Conservation (phyloP, 2,888 invertebrate genomes). For the Aquatica leii region DNA sequence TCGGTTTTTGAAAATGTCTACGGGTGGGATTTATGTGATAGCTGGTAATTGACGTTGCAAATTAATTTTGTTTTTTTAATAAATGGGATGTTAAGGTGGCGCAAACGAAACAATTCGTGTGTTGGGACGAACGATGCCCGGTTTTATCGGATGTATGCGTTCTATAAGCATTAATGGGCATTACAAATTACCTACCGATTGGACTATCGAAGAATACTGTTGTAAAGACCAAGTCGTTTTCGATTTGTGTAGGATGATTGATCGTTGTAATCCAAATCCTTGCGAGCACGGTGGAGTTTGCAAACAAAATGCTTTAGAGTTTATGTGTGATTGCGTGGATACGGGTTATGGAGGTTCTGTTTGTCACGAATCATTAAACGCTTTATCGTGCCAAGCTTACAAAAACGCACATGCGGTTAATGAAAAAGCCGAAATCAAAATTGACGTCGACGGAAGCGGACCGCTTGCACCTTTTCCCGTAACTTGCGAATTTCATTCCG, state of each 20-base stretch:
- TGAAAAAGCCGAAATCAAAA: constrained; percentile 77
- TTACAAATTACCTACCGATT: constrained; percentile 83
- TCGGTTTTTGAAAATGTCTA: constrained; percentile 73
- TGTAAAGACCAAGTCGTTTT: constrained; percentile 80
- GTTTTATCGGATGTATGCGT: constrained; percentile 96
- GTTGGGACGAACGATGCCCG: constrained; percentile 64
- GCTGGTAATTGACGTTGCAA: constrained; percentile 61
- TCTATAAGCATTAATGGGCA: constrained; percentile 91
- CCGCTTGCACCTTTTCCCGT: constrained; percentile 90
- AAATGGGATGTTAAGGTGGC: constrained; percentile 36
- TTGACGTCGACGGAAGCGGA: constrained; percentile 97
- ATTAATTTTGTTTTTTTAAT: too few species aligned
- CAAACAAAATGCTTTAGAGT: constrained; percentile 86
- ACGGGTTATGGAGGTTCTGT: constrained; percentile 96
- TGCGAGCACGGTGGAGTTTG: constrained; percentile 92
- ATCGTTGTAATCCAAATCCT: constrained; percentile 96
- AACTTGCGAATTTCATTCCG: constrained; percentile 85
- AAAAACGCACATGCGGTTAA: constrained; percentile 80
- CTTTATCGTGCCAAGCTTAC: constrained; percentile 87
- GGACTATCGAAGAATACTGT: constrained; percentile 82
- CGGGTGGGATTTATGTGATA: constrained; percentile 73
- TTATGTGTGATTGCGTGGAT: constrained; percentile 86
- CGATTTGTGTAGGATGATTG: constrained; percentile 90
- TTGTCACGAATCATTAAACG: constrained; percentile 89
- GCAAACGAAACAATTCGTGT: constrained; percentile 59